Base-by-base conservation (phyloP, 2,888 invertebrate genomes). In the Trichogramma evanescens region DNA sequence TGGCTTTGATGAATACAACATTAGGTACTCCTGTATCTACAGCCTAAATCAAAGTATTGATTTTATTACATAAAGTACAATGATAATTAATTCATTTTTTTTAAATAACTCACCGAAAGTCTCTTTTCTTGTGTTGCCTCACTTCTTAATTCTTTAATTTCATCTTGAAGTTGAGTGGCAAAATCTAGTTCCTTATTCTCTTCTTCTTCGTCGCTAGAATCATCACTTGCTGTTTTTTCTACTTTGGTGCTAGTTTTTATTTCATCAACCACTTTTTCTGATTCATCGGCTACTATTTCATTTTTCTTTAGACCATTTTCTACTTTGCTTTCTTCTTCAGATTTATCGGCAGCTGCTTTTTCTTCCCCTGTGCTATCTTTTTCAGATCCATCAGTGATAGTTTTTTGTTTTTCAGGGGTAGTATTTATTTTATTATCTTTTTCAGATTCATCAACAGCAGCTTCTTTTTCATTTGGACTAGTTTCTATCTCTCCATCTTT, bases 11-110 rank as follows among this genome's bases (percentile, higher is more conserved):
- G 71, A 96, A 96, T 64, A 95, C 79, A 69, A 91, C 86, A 76
- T 94, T 94, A 53, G 87, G 89, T 0, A 89, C 89, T 55, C 89
- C 90, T 0, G 93, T 91, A 66, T 89, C 87, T 0, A 93, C 85
- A 38, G 85, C 86, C 79, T 91, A 85, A 61, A 13, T 38, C 39
- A 43, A 53, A n/a, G 13, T 26, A 26, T 7, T 6, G 3, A 2
- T 9, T 45, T 10, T 54, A 45, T 45, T 41, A 42, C 46, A 40
- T 6, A 50, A 50, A 54, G 38, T 39, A 50, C 13, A 54, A 43
- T 50, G 9, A 52, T 46, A 53, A 40, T 6, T 5, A 10, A 10
- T n/a, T 43, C 5, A 49, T 54, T 43, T 59, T 38, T 10, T 42
- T 64, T 67, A 76, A 76, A 57, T 64, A 67, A 62, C 68, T 71